Percentiles rank a stretch among this genome's conserved stretches.
These are phyloP conservation scores for Megalopta genalis DNA, from an alignment of 1,140 invertebrate species.

Conservation along the genomic window DNA sequence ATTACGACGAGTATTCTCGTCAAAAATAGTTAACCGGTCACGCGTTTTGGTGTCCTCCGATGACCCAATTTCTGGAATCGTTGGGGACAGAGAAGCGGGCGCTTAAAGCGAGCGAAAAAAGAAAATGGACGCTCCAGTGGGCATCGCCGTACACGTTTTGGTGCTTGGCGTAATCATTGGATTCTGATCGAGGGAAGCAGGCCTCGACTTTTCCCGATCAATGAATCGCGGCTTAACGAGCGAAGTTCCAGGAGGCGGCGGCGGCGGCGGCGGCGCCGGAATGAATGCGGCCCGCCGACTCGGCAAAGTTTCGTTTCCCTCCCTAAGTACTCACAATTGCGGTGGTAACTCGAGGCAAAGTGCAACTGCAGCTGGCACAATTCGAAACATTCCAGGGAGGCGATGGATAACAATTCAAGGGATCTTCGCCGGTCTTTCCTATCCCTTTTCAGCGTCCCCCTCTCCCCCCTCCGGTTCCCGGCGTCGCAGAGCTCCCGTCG, in stretches of 20 bases:
- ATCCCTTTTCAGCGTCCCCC: too few relatives aligned
- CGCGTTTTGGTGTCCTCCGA: too few relatives aligned
- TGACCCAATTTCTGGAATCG: too few relatives aligned
- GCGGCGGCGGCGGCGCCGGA: neutral
- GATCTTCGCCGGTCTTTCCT: neutral
- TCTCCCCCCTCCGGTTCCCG: neutral
- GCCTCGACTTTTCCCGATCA: constrained; percentile 1
- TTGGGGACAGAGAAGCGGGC: too few relatives aligned
- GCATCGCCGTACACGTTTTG: too few relatives aligned
- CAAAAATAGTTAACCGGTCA: too few relatives aligned
- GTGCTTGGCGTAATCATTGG: neutral
- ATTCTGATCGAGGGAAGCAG: neutral
- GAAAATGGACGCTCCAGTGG: too few relatives aligned
- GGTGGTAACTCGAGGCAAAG: constrained; percentile 39
- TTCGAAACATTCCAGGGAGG: constrained; percentile 1
- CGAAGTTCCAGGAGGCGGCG: constrained; percentile 12
- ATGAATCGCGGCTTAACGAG: constrained; percentile 42
- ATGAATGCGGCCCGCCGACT: constrained; percentile 6
- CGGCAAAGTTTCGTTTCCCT: neutral
- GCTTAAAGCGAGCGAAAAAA: too few relatives aligned
- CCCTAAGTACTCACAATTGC: constrained; percentile 48
- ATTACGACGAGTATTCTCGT: too few relatives aligned
- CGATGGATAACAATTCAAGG: constrained; percentile 15
- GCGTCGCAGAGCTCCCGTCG: constrained; percentile 6
- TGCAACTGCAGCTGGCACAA: constrained; percentile 30